Evolutionary conservation across 2,797 vertebrate species (phyloP).

Genomic region (Antennarius maculatus): DNA sequence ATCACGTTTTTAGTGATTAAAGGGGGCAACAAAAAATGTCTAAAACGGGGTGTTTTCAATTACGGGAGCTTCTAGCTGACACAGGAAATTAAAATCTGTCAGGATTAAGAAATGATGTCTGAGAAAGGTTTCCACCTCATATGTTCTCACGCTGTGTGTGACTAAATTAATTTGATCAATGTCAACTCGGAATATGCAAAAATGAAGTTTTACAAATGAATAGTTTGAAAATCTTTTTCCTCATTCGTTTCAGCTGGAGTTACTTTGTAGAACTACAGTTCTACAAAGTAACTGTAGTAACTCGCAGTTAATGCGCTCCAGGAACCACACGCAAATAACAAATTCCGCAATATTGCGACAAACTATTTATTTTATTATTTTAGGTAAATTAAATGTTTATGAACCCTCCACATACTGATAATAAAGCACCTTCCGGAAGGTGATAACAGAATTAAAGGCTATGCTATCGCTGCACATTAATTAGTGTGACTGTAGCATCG

Average conservation of each 20-base stretch:
- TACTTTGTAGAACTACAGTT: constrained; percentile 8
- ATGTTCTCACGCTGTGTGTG: constrained; percentile 19
- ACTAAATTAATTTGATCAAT: constrained; percentile 51
- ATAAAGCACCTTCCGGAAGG: too few species aligned
- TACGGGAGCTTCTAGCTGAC: constrained; percentile 33
- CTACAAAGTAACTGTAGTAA: too few species aligned
- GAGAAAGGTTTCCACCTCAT: constrained; percentile 29
- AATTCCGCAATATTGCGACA: too few species aligned
- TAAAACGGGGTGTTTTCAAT: constrained; percentile 33
- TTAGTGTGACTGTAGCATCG: too few species aligned
- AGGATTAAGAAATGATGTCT: constrained; percentile 32
- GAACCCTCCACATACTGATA: too few species aligned
- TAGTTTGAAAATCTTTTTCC: constrained; percentile 42
- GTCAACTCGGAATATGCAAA: constrained; percentile 31
- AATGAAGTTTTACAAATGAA: constrained; percentile 35
- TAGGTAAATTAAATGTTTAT: too few species aligned
- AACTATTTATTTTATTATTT: too few species aligned
- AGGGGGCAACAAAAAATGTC: background rate
- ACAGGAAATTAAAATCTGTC: constrained; percentile 48
- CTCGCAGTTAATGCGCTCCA: too few species aligned
- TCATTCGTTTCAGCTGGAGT: constrained; percentile 18
- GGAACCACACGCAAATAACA: too few species aligned
- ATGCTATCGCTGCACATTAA: too few species aligned
- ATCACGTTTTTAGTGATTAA: constrained; percentile 14
- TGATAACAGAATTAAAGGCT: constrained; percentile 7